These are phyloP conservation scores for Glaucidium brasilianum DNA, from an alignment of 2,113 vertebrate genomes.

Conservation along the genomic window DNA sequence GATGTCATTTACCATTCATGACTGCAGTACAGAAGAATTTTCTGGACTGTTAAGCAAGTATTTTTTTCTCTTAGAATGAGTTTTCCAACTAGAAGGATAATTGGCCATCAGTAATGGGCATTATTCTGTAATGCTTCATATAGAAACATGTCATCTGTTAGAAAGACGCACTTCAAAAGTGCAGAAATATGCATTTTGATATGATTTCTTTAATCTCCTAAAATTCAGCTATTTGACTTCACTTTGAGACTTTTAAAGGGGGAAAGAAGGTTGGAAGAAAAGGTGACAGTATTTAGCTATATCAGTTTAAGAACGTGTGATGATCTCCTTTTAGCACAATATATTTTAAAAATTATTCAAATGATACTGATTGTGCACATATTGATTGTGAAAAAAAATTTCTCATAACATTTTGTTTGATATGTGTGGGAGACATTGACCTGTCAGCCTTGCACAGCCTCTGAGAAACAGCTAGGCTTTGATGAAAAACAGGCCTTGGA, in stretches of 20 bases:
- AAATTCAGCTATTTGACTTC: background rate
- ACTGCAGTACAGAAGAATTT: background rate
- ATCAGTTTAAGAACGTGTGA: background rate
- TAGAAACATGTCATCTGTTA: background rate
- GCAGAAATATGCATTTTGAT: background rate
- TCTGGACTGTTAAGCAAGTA: background rate
- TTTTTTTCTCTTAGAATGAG: background rate
- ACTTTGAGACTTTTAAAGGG: background rate
- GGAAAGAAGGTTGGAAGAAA: background rate
- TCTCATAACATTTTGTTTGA: background rate
- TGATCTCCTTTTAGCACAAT: background rate
- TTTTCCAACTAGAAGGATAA: background rate
- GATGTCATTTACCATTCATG: background rate
- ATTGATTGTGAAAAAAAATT: background rate
- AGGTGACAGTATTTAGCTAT: background rate
- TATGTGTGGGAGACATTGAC: too few relatives aligned
- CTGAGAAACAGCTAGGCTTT: too few relatives aligned
- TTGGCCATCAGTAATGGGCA: background rate
- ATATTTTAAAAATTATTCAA: background rate
- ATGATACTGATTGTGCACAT: background rate
- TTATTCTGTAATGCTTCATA: background rate
- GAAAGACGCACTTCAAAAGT: background rate
- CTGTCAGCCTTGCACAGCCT: too few relatives aligned
- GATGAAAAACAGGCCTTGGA: too few relatives aligned
- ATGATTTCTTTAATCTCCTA: background rate